Evolutionary conservation across 2,797 vertebrate genomes (phyloP).

Genomic region (Enteromius afrohamiltoni): DNA sequence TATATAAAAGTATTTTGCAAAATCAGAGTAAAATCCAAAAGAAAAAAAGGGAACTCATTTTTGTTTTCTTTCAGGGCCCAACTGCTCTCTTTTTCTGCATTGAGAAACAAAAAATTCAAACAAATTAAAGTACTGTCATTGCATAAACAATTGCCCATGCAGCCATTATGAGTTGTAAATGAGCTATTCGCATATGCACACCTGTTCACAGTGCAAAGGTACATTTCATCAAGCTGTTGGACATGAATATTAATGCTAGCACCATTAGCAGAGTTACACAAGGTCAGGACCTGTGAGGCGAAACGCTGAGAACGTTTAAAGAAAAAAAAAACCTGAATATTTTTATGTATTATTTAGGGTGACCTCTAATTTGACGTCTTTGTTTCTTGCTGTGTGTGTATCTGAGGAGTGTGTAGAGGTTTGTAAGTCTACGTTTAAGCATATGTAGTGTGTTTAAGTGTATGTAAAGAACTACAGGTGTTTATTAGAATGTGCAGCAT

Average conservation of each 20-base stretch:
- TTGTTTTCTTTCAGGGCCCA: neutral
- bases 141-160: slow-evolving; percentile 61
- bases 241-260: slow-evolving; percentile 68
- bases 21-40: neutral
- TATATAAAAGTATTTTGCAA: neutral
- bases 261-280: slow-evolving; percentile 58
- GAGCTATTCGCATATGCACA: slow-evolving; percentile 64
- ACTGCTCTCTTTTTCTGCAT: slow-evolving; percentile 37
- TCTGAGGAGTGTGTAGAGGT: neutral
- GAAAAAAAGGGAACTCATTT: neutral
- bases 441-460: neutral
- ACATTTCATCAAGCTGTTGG: slow-evolving; percentile 68
- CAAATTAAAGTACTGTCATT: slow-evolving; percentile 48
- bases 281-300: slow-evolving; percentile 55
- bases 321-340: slow-evolving; percentile 18
- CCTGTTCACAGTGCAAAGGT: slow-evolving; percentile 70
- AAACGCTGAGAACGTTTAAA: slow-evolving; percentile 21
- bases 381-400: slow-evolving; percentile 12
- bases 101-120: slow-evolving; percentile 32
- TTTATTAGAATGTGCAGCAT: slow-evolving; percentile 4
- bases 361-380: slow-evolving; percentile 62
- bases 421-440: neutral
- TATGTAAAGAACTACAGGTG: neutral
- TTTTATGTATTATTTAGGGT: slow-evolving; percentile 60
- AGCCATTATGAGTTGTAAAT: slow-evolving; percentile 67